Base-by-base conservation (phyloP, 2,113 vertebrate species). In the Lampris incognitus region DNA sequence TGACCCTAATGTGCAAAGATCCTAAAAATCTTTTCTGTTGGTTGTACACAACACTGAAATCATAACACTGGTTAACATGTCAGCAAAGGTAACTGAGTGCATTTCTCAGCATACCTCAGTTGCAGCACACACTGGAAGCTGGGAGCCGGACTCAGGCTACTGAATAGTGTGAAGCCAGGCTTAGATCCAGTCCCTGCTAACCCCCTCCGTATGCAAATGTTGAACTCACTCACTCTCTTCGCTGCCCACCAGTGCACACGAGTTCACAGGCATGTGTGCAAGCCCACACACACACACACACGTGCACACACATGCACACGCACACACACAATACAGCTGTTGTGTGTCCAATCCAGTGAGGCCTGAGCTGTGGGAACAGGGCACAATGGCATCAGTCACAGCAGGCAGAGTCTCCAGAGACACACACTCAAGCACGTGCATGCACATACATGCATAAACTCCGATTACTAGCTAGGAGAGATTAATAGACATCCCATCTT, bases 331-430 rank as follows among this genome's bases (percentile, higher is more conserved):
- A 92, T 92, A 93, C 90, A 91, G 91, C 89, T 93, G 89, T 91
- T 94, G 91, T 94, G 80, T 80, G 89, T 86, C 87, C 89, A 90
- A 91, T 93, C 91, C 88, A 63, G 71, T 78, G 88, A 88, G 86
- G 87, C 84, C 79, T 69, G 85, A 71, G 79, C 81, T 82, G 87
- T 92, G 87, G 90, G 91, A 92, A 88, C 84, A 83, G 89, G 82
- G 89, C 89, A 94, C 91, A 94, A 93, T 88, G 89, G 86, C 85
- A 66, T 93, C 91, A 92, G 92, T 93, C 93, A 92, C 81, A 79
- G 85, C 72, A 76, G 51, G 66, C 85, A 76, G 76, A 75, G 72
- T 72, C 56, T 51, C 24, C 24, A 24, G 24, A 76, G 37, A 85
- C 58, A 72, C 79, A 61, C 67, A 58, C 59, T 10, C 38, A 66